A percentile compares a stretch with the other conserved stretches of the same genome.
Conservation (phyloP, 1,140 invertebrate genomes). For the Drosophila ogumai region DNA sequence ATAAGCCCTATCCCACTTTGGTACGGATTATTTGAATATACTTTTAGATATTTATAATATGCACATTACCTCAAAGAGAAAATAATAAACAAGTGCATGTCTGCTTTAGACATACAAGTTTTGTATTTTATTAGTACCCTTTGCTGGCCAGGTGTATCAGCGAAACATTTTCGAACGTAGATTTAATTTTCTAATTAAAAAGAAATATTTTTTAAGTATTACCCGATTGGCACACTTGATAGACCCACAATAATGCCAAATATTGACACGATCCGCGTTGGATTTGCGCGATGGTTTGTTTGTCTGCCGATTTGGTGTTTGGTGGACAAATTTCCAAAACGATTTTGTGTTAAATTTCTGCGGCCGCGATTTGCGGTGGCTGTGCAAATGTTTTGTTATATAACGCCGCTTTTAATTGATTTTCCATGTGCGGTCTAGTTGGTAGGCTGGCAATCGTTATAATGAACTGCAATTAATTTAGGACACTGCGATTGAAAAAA, state of each 20-base stretch:
- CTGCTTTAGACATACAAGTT: slow-evolving; percentile 4
- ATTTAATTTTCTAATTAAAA: neutral
- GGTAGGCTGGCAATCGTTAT: slow-evolving; percentile 34
- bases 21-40: slow-evolving; percentile 20
- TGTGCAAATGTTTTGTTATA: slow-evolving; percentile 70
- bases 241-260: slow-evolving; percentile 38
- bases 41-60: slow-evolving; percentile 16
- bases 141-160: neutral
- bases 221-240: neutral
- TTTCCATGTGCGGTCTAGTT: slow-evolving; percentile 59
- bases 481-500: slow-evolving; percentile 35
- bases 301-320: slow-evolving; percentile 22
- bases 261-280: slow-evolving; percentile 55
- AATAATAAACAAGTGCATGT: slow-evolving; percentile 31
- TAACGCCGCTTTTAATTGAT: slow-evolving; percentile 70
- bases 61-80: slow-evolving; percentile 4
- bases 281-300: slow-evolving; percentile 13
- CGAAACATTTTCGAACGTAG: neutral
- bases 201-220: neutral
- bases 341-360: slow-evolving; percentile 54
- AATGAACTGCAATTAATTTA: slow-evolving; percentile 72
- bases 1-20: slow-evolving; percentile 30
- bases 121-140: neutral
- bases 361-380: slow-evolving; percentile 65
- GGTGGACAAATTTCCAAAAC: slow-evolving; percentile 16